These are phyloP conservation scores for Gallinago media DNA, from an alignment of 2,113 vertebrate genomes.

Conservation along the genomic window DNA sequence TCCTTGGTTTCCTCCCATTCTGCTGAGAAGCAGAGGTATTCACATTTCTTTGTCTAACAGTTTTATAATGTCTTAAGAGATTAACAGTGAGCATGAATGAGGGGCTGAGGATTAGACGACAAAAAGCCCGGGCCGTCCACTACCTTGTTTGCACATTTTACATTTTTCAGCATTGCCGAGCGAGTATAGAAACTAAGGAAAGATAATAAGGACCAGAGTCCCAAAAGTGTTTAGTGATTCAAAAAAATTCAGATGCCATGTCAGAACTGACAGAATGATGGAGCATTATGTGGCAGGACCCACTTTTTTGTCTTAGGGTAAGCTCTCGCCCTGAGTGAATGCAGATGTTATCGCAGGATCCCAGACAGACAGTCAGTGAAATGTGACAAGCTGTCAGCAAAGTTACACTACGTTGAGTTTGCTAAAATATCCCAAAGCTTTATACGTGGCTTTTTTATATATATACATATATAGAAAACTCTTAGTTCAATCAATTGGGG, in stretches of 20 bases:
- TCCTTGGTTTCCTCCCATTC: slow-evolving; percentile 90
- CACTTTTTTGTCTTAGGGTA: slow-evolving; percentile 87
- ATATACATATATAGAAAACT: neutral
- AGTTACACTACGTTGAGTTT: slow-evolving; percentile 84
- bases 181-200: slow-evolving; percentile 80
- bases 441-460: slow-evolving; percentile 42
- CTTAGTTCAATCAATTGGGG: slow-evolving; percentile 24
- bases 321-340: slow-evolving; percentile 93
- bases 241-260: slow-evolving; percentile 89
- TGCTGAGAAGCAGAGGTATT: slow-evolving; percentile 86
- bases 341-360: slow-evolving; percentile 93
- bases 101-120: slow-evolving; percentile 84
- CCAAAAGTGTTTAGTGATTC: slow-evolving; percentile 89
- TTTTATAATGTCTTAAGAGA: slow-evolving; percentile 91
- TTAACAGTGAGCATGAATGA: slow-evolving; percentile 91
- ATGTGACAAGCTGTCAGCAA: slow-evolving; percentile 88
- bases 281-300: slow-evolving; percentile 86
- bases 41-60: slow-evolving; percentile 87
- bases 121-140: slow-evolving; percentile 80
- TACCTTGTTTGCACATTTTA: slow-evolving; percentile 87
- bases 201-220: slow-evolving; percentile 88
- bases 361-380: slow-evolving; percentile 87
- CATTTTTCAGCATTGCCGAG: slow-evolving; percentile 81
- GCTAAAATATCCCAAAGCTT: slow-evolving; percentile 83
- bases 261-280: slow-evolving; percentile 87